These are phyloP conservation scores for Herminia tarsipennalis DNA, from an alignment of 2,888 invertebrate genomes.

Conservation along the genomic window DNA sequence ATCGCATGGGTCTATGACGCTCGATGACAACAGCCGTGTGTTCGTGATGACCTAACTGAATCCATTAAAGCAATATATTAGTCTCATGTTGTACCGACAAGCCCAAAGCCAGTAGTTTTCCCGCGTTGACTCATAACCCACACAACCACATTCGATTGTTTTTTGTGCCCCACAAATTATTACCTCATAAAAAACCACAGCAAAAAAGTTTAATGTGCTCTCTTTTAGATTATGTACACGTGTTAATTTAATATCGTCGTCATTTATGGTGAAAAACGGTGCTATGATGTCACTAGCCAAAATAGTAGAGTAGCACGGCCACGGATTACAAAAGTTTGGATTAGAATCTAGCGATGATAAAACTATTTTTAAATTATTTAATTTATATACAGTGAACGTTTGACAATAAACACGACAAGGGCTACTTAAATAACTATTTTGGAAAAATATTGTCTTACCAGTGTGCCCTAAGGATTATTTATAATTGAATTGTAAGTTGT, in stretches of 20 bases:
- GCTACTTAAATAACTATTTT: too few relatives aligned
- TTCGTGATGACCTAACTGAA: slow-evolving; percentile 27
- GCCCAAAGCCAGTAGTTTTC: slow-evolving; percentile 35
- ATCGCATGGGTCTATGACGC: too few relatives aligned
- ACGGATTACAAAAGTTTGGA: slow-evolving; percentile 40
- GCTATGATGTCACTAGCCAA: slow-evolving; percentile 67
- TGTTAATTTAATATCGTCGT: slow-evolving; percentile 67
- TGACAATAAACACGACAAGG: too few relatives aligned
- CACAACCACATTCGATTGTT: slow-evolving; percentile 45
- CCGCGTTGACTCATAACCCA: slow-evolving; percentile 47
- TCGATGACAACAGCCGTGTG: too few relatives aligned
- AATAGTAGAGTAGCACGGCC: slow-evolving; percentile 40
- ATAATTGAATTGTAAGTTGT: too few relatives aligned
- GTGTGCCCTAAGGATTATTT: too few relatives aligned
- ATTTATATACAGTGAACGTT: too few relatives aligned
- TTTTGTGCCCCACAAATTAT: slow-evolving; percentile 46
- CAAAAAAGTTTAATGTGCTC: slow-evolving; percentile 58
- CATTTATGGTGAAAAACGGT: slow-evolving; percentile 67
- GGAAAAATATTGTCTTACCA: too few relatives aligned
- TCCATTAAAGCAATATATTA: slow-evolving; percentile 26
- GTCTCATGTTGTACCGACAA: slow-evolving; percentile 20
- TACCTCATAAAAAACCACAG: slow-evolving; percentile 39
- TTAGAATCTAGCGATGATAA: slow-evolving; percentile 29
- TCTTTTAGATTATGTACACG: slow-evolving; percentile 70
- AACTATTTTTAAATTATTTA: too few relatives aligned